Evolutionary conservation across 2,888 invertebrate genomes (phyloP).

Genomic region (Tetranychus truncatus): DNA sequence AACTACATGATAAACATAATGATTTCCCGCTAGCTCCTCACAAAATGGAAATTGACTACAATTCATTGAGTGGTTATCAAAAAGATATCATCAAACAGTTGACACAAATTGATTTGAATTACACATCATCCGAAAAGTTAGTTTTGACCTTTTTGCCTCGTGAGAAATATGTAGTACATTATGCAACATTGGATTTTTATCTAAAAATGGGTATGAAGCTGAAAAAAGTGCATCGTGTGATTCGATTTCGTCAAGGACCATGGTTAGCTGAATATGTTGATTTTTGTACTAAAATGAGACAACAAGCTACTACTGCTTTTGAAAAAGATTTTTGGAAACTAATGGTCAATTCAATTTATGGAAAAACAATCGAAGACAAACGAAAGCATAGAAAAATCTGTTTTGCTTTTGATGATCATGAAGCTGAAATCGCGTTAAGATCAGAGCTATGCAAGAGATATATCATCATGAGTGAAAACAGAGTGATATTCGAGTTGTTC

Average conservation of each 20-base stretch:
- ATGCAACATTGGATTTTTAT: not conserved
- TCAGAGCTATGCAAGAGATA: not conserved
- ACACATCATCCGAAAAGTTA: conserved; percentile 13
- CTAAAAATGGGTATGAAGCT: not conserved
- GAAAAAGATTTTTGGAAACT: conserved; percentile 33
- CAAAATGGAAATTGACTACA: not conserved
- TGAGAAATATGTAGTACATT: conserved; percentile 3
- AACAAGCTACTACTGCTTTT: conserved; percentile 30
- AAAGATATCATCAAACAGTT: not conserved
- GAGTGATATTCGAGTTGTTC: conserved; percentile 17
- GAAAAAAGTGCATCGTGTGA: not conserved
- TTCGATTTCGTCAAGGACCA: conserved; percentile 20
- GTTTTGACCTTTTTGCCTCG: conserved; percentile 22
- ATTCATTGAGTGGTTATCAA: not conserved
- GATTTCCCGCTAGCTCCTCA: conserved; percentile 5
- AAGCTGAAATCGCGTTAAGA: not conserved
- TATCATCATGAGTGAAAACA: not conserved
- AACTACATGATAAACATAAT: conserved; percentile 7
- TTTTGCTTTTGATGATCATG: not conserved
- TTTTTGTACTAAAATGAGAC: conserved; percentile 25
- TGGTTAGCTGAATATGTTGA: conserved; percentile 25
- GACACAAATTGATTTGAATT: not conserved
- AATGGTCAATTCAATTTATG: conserved; percentile 31
- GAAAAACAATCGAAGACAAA: conserved; percentile 31
- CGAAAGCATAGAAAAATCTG: conserved; percentile 23